Base-by-base conservation (phyloP, 2,113 vertebrate species). In the Cyprinodon tularosa region DNA sequence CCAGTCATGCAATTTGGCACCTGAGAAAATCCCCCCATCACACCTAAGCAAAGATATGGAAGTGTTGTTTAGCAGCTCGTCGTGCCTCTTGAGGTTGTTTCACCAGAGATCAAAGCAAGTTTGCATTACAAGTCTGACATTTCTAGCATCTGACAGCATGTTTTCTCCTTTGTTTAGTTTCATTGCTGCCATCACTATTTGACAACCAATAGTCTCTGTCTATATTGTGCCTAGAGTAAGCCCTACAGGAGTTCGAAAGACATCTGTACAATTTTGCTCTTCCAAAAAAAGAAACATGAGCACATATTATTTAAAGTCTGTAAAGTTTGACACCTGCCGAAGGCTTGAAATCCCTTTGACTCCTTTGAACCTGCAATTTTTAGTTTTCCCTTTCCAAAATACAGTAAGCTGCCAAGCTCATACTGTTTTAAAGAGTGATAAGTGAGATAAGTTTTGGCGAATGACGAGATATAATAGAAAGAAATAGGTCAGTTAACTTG, bases 71-170 rank as follows among this genome's bases (percentile, higher is more conserved):
- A 67, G 69, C 61, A 57, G 15, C 63, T 36, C 0, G 11, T 77
- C 68, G 60, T 42, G 62, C 71, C 50, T 84, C 76, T 77, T 63
- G 69, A 68, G 70, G 42, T 68, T 64, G 68, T 67, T 79, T 67
- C 81, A 57, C 69, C 48, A 15, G 66, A 76, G 62, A 89, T 90
- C 82, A 92, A 89, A 89, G 89, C 47, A 74, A 71, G 69, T 66
- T 71, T 69, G 68, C 74, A 59, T 71, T 69, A 74, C 77, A 79
- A 78, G 42, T 61, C 72, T 87, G 86, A 89, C 84, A 90, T 84
- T 86, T 86, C 83, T 80, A 68, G 67, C 74, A 62, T 69, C 78
- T 82, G 79, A 75, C 76, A 71, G 47, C 62, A 64, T 70, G 62
- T 44, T 62, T 57, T 71, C 29, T 57, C 39, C 20, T 53, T 69